phyloP scores from a whole-genome alignment of 2,888 invertebrate genomes.

The Cheilosia variabilis region DNA sequence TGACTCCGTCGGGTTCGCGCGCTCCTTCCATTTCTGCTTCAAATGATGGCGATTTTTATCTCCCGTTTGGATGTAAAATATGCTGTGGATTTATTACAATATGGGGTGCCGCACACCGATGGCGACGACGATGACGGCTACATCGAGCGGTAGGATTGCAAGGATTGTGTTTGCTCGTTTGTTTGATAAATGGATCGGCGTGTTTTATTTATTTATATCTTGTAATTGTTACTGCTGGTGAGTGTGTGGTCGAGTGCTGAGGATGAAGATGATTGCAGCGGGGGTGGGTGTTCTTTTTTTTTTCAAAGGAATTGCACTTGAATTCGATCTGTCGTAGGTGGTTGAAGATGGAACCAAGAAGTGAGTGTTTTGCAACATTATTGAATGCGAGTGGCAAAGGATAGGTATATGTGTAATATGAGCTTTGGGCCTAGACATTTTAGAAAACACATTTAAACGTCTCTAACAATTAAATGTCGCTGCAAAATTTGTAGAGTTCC shows the following conservation, averaged over 20 bases:
- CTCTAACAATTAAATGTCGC: too few relatives aligned
- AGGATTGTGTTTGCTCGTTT: conserved; percentile 63
- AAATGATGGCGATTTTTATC: conserved; percentile 41
- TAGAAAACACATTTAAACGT: too few relatives aligned
- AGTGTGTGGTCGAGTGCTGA: conserved; percentile 9
- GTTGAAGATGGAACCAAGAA: background rate
- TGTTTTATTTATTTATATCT: conserved; percentile 34
- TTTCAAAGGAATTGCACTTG: background rate
- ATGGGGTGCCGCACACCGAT: background rate
- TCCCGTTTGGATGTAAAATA: conserved; percentile 58
- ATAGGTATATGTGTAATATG: too few relatives aligned
- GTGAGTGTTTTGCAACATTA: too few relatives aligned
- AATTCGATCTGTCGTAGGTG: background rate
- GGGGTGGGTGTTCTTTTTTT: background rate
- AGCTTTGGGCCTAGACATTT: too few relatives aligned
- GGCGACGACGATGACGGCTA: conserved; percentile 21
- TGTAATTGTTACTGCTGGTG: conserved; percentile 54
- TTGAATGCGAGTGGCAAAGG: too few relatives aligned
- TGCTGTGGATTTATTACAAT: conserved; percentile 65
- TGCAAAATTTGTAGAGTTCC: too few relatives aligned
- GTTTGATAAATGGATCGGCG: conserved; percentile 63
- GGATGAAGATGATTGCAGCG: background rate
- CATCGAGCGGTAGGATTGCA: conserved; percentile 39
- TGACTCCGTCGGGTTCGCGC: background rate
- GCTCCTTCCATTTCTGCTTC: background rate